Evolutionary conservation across 2,797 vertebrate genomes (phyloP).

Genomic region (Poeciliopsis gracilis): DNA sequence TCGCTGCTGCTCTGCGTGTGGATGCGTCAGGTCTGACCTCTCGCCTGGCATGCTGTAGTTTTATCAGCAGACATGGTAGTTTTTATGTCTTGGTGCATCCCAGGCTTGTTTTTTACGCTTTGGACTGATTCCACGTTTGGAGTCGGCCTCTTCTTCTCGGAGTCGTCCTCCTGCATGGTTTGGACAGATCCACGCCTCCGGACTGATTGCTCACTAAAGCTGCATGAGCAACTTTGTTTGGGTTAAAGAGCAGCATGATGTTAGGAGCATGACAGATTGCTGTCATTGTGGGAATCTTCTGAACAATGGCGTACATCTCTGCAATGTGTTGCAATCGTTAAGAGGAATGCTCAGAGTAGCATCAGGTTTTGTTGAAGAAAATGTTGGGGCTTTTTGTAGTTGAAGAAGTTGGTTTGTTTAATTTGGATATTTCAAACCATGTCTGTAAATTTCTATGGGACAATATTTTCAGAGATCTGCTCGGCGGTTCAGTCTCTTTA

Average conservation of each 20-base stretch:
- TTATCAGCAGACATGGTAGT: conserved; percentile 8
- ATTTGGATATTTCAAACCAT: not conserved
- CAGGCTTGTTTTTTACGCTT: not conserved
- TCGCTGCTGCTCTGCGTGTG: not conserved
- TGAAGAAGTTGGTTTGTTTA: not conserved
- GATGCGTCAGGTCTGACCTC: conserved; percentile 6
- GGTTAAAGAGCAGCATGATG: conserved; percentile 47
- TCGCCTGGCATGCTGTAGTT: conserved; percentile 25
- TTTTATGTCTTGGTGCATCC: conserved; percentile 31
- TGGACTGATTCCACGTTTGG: conserved; percentile 9
- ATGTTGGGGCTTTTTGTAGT: not conserved
- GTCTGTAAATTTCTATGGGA: not conserved
- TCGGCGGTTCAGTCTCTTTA: not conserved
- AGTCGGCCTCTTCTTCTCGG: conserved; percentile 5
- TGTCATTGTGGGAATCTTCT: conserved; percentile 5
- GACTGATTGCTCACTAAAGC: conserved; percentile 3
- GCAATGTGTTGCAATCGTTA: conserved; percentile 1
- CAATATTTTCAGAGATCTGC: not conserved
- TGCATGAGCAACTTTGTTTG: conserved; percentile 51
- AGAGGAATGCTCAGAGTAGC: conserved; percentile 11
- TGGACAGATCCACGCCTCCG: conserved; percentile 26
- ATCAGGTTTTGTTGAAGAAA: not conserved
- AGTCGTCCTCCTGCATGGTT: conserved; percentile 48
- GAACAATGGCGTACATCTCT: conserved; percentile 14
- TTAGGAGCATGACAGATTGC: conserved; percentile 34